Conservation (phyloP, 2,113 vertebrate species). For the Fulica atra region DNA sequence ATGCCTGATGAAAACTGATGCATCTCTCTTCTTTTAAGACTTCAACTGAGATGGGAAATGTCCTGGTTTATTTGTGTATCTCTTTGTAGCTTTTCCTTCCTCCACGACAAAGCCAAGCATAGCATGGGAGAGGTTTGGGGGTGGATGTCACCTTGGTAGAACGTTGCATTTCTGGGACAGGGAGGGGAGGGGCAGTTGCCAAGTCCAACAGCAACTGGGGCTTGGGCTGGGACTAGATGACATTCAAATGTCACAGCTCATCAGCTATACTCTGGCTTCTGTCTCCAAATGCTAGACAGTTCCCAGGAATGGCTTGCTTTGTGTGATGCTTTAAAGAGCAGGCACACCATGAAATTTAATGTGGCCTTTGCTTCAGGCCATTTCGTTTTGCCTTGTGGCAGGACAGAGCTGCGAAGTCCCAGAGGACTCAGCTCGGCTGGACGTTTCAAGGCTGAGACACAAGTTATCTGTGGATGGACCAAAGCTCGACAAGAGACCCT, state of each 20-base stretch:
- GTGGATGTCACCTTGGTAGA: neutral
- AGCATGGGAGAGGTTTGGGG: neutral
- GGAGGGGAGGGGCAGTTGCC: neutral
- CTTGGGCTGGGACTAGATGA: neutral
- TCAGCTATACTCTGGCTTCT: neutral
- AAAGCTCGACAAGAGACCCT: neutral
- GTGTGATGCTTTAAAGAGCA: too few relatives aligned
- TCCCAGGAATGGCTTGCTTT: neutral
- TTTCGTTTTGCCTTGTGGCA: neutral
- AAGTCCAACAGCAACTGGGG: rapidly evolving
- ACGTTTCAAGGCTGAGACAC: neutral
- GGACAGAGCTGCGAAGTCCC: neutral
- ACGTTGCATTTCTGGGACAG: neutral
- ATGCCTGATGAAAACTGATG: neutral
- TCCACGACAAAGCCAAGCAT: neutral
- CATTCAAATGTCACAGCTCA: neutral
- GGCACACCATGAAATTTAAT: rapidly evolving
- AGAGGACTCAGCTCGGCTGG: neutral
- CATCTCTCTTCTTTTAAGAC: neutral
- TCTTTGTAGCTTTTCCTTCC: neutral
- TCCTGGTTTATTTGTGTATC: neutral
- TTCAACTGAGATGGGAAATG: neutral
- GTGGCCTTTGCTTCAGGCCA: neutral
- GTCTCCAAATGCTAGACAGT: neutral
- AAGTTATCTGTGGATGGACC: neutral